Evolutionary conservation across 2,797 vertebrate species (phyloP).

Genomic region (Gymnopithys bicolor): DNA sequence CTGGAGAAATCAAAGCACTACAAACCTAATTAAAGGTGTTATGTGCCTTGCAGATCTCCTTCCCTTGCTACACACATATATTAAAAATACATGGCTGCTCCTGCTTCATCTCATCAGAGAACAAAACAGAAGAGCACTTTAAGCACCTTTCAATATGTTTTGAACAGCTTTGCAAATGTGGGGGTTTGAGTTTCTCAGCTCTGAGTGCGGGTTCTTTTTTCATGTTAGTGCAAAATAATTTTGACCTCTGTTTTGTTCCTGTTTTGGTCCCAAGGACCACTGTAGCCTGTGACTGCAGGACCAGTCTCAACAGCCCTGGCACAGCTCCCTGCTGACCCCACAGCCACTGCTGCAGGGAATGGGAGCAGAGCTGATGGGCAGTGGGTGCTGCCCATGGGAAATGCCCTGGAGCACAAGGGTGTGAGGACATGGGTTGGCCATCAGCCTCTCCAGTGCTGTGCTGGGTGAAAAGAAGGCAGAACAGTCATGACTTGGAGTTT

Average conservation of each 20-base stretch:
- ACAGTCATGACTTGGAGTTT: accelerated
- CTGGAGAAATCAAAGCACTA: accelerated
- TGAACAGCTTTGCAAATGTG: neutral
- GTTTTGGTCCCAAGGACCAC: neutral
- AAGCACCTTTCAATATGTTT: neutral
- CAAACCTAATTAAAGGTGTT: neutral
- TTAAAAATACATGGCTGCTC: neutral
- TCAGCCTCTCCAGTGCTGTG: neutral
- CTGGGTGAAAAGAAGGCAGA: neutral
- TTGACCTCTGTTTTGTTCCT: neutral
- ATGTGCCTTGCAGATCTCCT: neutral
- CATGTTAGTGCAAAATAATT: neutral
- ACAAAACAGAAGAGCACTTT: neutral
- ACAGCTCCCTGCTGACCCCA: accelerated
- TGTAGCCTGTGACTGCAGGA: neutral
- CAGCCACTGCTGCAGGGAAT: accelerated
- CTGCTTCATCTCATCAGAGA: neutral
- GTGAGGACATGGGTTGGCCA: neutral
- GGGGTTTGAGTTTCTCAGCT: neutral
- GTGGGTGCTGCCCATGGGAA: accelerated
- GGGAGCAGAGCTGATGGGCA: neutral
- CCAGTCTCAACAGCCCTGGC: accelerated
- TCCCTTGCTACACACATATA: accelerated
- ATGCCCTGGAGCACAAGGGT: neutral
- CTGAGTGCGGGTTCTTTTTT: accelerated